phyloP scores from a whole-genome alignment of 2,797 vertebrate genomes.

The Otus scops region DNA sequence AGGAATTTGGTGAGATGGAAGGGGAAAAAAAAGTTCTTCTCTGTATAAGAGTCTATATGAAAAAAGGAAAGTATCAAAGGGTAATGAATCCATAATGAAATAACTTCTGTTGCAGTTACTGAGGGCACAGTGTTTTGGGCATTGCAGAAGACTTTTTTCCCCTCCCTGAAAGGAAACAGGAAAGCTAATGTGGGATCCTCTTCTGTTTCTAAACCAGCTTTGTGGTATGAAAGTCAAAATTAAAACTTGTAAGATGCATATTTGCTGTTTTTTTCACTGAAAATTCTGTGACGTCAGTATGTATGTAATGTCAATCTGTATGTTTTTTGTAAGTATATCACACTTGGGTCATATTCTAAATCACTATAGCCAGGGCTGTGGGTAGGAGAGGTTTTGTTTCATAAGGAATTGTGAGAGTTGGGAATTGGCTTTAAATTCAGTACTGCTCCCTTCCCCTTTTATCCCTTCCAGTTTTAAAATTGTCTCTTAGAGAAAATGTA shows the following conservation, averaged over 20 bases:
- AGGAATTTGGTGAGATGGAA: conserved; percentile 65
- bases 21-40: neutral
- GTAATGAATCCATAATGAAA: neutral
- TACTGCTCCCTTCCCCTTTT: neutral
- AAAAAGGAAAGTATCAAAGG: neutral
- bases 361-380: neutral
- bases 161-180: neutral
- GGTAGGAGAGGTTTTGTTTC: neutral
- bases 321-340: neutral
- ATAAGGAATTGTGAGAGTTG: neutral
- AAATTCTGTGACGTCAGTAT: neutral
- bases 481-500: neutral
- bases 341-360: fast-evolving
- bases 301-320: neutral
- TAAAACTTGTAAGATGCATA: neutral
- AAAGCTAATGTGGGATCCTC: neutral
- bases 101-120: neutral
- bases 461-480: neutral
- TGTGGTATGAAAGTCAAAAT: neutral
- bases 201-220: neutral
- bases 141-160: neutral
- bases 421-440: neutral
- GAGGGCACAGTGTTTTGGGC: neutral
- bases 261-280: neutral
- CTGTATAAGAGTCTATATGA: neutral